Percentiles rank a stretch among this genome's conserved stretches.
Conservation (phyloP, 2,888 invertebrate genomes). For the Scaptomyza polygonia region DNA sequence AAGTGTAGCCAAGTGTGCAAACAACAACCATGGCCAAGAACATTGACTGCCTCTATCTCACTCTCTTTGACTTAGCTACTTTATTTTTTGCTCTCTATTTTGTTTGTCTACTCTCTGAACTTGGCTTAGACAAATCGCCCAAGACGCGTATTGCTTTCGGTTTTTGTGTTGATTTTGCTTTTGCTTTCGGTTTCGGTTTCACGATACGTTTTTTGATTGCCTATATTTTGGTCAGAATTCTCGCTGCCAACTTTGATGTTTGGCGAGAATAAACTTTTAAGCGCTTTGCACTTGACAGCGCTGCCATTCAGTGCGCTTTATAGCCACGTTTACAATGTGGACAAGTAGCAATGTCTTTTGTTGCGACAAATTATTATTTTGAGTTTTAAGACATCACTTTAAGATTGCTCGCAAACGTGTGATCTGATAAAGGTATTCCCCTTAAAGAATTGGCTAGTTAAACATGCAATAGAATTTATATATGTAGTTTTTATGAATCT, state of each 20-base stretch:
- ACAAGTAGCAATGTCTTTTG: constrained; percentile 1
- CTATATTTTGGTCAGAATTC: constrained; percentile 57
- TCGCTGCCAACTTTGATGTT: constrained; percentile 33
- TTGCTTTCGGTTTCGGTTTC: constrained; percentile 34
- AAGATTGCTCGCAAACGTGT: constrained; percentile 43
- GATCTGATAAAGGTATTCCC: constrained; percentile 40
- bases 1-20: constrained; percentile 70
- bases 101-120: constrained; percentile 55
- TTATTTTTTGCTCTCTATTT: neutral
- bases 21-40: constrained; percentile 77
- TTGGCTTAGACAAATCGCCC: constrained; percentile 57
- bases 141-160: constrained; percentile 35
- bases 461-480: constrained; percentile 2
- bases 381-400: constrained; percentile 31
- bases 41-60: constrained; percentile 39
- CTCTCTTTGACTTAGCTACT: neutral
- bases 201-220: constrained; percentile 55
- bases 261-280: constrained; percentile 55
- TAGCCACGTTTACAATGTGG: constrained; percentile 46
- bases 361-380: constrained; percentile 28
- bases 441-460: constrained; percentile 23
- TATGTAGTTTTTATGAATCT: neutral
- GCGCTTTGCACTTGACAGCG: constrained; percentile 69
- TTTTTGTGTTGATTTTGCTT: constrained; percentile 28
- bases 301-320: constrained; percentile 34